These are phyloP conservation scores for Isotomurus palustris DNA, from an alignment of 2,888 invertebrate genomes.

Conservation along the genomic window DNA sequence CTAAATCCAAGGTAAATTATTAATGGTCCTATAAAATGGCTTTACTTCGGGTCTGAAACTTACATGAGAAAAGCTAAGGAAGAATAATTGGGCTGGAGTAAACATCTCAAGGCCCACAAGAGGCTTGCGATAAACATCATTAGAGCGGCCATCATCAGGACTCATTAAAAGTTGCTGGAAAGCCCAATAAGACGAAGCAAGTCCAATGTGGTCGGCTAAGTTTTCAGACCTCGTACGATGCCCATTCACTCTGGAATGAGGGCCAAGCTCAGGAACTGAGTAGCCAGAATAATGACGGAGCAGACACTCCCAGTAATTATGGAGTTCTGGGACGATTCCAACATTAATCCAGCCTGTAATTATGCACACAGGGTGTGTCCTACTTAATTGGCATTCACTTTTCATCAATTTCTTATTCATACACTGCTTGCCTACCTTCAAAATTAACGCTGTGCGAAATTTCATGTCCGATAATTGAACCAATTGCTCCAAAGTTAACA, in stretches of 20 bases:
- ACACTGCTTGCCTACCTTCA: no score
- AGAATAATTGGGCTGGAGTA: constrained; percentile 33
- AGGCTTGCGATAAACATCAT: constrained; percentile 1
- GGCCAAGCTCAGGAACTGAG: constrained; percentile 33
- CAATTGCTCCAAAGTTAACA: constrained; percentile 18
- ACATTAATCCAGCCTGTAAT: constrained; percentile 27
- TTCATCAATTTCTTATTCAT: no score
- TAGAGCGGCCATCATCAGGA: background rate
- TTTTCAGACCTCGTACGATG: constrained; percentile 33
- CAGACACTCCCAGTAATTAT: constrained; percentile 28
- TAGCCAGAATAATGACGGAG: constrained; percentile 23
- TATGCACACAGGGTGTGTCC: background rate
- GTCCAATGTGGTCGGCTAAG: constrained; percentile 36
- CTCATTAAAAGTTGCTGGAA: constrained; percentile 19
- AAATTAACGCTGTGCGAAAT: constrained; percentile 32
- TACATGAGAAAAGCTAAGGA: constrained; percentile 36
- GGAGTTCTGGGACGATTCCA: constrained; percentile 23
- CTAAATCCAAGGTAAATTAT: constrained; percentile 11
- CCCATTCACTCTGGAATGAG: constrained; percentile 34
- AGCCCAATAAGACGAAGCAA: constrained; percentile 29
- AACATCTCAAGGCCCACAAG: constrained; percentile 28
- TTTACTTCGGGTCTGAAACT: background rate
- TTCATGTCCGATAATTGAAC: constrained; percentile 34
- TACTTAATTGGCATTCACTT: no score
- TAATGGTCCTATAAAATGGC: no score